Conservation (phyloP, 2,797 vertebrate genomes). For the Tolypeutes matacus region DNA sequence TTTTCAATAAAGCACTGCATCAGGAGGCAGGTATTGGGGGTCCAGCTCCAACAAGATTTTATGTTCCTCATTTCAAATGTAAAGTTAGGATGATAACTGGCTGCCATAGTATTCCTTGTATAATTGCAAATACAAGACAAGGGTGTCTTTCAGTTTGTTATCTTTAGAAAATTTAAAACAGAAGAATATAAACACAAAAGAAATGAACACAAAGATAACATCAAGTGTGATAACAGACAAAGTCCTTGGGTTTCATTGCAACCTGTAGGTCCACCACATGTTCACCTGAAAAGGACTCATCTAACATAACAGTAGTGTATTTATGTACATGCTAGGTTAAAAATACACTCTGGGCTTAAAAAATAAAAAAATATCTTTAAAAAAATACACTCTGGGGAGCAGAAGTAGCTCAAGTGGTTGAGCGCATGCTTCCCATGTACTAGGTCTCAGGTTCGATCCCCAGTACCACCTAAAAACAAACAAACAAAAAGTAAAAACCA, state of each 20-base stretch:
- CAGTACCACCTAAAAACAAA: too few species aligned
- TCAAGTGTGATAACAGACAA: neutral
- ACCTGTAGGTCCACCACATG: rapidly evolving
- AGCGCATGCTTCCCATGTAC: too few species aligned
- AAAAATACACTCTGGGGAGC: neutral
- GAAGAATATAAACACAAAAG: neutral
- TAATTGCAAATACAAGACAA: slow-evolving; percentile 17
- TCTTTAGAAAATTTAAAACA: slow-evolving; percentile 22
- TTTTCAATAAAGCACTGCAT: slow-evolving; percentile 43
- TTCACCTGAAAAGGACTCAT: neutral
- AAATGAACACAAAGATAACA: neutral
- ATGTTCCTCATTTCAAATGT: neutral
- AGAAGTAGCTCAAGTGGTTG: too few species aligned
- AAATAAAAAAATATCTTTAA: too few species aligned
- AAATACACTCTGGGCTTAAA: neutral
- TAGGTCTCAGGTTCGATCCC: too few species aligned
- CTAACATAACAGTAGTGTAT: neutral
- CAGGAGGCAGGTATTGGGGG: neutral
- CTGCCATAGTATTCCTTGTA: neutral
- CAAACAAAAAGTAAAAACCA: too few species aligned
- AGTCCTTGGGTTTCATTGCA: neutral
- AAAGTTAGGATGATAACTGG: slow-evolving; percentile 6
- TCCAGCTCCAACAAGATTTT: neutral
- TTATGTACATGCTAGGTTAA: neutral
- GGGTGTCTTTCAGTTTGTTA: slow-evolving; percentile 6